Percentiles rank a stretch among this genome's conserved stretches.
phyloP scores from a whole-genome alignment of 2,888 invertebrate genomes.

The Crocallis elinguaria region DNA sequence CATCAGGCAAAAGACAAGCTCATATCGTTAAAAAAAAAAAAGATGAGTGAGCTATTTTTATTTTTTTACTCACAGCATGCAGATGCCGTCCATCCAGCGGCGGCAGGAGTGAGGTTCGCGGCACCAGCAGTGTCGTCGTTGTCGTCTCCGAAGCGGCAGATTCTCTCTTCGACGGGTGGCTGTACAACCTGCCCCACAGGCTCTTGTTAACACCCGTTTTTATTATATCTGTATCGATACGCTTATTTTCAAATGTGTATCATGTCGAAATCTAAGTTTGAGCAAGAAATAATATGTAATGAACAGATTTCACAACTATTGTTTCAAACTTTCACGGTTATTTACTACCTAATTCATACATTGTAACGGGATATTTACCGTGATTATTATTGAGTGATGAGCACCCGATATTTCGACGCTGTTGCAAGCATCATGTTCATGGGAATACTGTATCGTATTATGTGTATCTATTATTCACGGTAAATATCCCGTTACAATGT shows the following conservation, averaged over 20 bases:
- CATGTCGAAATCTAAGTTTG: background rate
- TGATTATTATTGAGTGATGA: too few relatives aligned
- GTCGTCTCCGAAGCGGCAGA: constrained; percentile 92
- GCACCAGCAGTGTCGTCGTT: constrained; percentile 89
- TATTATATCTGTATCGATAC: constrained; percentile 41
- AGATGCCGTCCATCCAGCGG: constrained; percentile 70
- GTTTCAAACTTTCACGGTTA: too few relatives aligned
- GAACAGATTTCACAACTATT: too few relatives aligned
- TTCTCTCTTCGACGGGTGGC: constrained; percentile 91
- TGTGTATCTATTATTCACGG: too few relatives aligned
- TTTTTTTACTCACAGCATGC: constrained; percentile 66
- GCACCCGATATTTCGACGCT: too few relatives aligned
- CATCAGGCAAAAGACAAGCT: too few relatives aligned
- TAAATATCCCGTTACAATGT: too few relatives aligned
- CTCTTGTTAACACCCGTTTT: constrained; percentile 26
- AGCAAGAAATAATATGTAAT: background rate
- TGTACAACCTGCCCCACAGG: constrained; percentile 86
- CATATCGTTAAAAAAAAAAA: background rate
- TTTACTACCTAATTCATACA: too few relatives aligned
- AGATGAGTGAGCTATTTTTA: constrained; percentile 2
- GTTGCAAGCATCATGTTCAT: too few relatives aligned
- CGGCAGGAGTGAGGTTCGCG: constrained; percentile 73
- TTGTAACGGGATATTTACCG: too few relatives aligned
- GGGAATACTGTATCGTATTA: too few relatives aligned
- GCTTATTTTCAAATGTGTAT: constrained; percentile 42